Evolutionary conservation across 2,113 vertebrate genomes (phyloP), one percentile per base, ranked within the genome.

Genomic region (Penelope pileata): DNA sequence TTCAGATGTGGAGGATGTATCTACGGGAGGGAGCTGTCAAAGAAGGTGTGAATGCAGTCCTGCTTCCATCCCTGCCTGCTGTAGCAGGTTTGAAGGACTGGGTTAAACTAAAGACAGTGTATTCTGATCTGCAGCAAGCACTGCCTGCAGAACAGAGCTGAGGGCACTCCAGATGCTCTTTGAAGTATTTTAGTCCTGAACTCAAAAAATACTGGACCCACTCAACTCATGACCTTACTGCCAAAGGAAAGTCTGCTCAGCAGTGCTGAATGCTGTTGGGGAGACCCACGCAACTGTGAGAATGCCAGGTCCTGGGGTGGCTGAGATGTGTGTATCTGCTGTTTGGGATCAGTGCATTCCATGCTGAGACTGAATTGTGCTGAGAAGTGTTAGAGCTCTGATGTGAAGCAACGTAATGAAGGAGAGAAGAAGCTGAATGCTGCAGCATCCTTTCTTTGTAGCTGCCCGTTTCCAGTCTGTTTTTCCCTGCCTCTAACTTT

Each of bases 51-150:
- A 97, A 94, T 1, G 1, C 90, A 92, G 94, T 97, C 88, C 89
- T 97, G 74, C 92, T 96, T 91, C 89, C 93, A 83, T 68, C 67
- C 74, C 80, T 97, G 90, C 88, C 93, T 95, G 62, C 88, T 89
- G 91, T 54, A 93, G 90, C 90, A 86, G 92, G 64, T 86, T 87
- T 90, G 48, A 96, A 86, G 92, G 75, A 72, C 70, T 72, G 34
- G 11, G 38, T 74, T 76, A 10, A 85, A 40, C 51, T 91, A 38
- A 93, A 94, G 75, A 94, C 75, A 68, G n/a, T 32, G 90, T 77
- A 77, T 94, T 92, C 88, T 86, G 59, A 76, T 90, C 90, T 88
- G 94, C 94, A 94, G 89, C 69, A 93, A 96, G 95, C 97, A 93
- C 86, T 91, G 84, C 91, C 42, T 72, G 68, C 8, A 8, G 77